Evolutionary conservation across 2,113 vertebrate genomes (phyloP).

Genomic region (Lepus europaeus): DNA sequence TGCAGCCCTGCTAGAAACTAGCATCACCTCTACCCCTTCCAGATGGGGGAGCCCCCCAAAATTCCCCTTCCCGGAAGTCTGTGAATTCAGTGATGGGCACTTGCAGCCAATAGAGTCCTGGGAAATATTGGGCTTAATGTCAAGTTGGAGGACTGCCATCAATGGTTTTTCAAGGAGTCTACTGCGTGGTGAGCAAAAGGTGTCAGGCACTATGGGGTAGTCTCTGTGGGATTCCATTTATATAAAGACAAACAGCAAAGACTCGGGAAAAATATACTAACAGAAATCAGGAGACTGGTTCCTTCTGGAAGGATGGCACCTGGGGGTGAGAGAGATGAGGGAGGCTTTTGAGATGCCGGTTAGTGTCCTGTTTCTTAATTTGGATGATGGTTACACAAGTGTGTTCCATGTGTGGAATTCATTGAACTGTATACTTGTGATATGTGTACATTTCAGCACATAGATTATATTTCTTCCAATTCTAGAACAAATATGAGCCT

Average conservation of each 20-base stretch:
- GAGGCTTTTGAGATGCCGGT: background rate
- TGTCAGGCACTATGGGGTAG: background rate
- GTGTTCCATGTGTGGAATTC: background rate
- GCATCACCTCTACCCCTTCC: background rate
- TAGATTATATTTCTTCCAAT: background rate
- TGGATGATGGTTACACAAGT: background rate
- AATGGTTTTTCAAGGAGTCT: conserved; percentile 14
- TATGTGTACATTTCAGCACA: background rate
- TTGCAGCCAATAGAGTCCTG: background rate
- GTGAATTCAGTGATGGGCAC: background rate
- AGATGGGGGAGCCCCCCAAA: background rate
- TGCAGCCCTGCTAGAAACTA: background rate
- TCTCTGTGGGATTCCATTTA: background rate
- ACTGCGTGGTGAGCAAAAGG: background rate
- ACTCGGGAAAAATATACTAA: background rate
- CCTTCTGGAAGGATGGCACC: background rate
- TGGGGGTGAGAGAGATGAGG: background rate
- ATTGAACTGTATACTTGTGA: background rate
- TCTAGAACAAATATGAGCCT: background rate
- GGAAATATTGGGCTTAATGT: background rate
- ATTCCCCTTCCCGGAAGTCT: background rate
- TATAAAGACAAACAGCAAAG: background rate
- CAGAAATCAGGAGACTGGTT: conserved; percentile 28
- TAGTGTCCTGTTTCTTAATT: conserved; percentile 38
- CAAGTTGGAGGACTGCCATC: background rate